Base-by-base conservation (phyloP, 2,797 vertebrate genomes). In the Tolypeutes matacus region DNA sequence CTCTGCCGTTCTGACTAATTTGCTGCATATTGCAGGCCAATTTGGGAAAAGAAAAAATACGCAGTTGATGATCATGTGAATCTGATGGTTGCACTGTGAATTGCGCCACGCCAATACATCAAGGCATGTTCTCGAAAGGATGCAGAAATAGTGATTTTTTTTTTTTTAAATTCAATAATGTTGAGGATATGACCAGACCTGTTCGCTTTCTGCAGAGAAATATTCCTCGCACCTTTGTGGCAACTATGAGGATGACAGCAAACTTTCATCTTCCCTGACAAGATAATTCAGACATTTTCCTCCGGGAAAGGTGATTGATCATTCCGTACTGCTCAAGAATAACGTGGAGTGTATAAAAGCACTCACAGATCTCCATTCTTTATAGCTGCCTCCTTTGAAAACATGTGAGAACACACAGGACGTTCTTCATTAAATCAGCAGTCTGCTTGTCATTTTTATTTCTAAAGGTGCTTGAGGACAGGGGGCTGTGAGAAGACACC, bases 231-330 rank as follows among this genome's bases (percentile, higher is more conserved):
- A 95, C 80, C 34, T 95, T 77, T 89, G 95, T 90, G n/a, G 80
- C 88, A 42, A 88, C 53, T 77, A 65, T 36, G 93, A 95, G 89
- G 62, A 97, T 46, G 49, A 69, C 92, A 94, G 56, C 34, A 86
- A 97, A 70, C 39, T 94, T 89, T 86, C 65, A 39, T 25, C 86
- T 82, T 58, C n/a, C 73, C 53, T 92, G 64, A 94, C 96, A 56
- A 29, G 39, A 94, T 70, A 96, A 77, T 94, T 76, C 83, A 73
- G 95, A 49, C 4, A 10, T 62, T 90, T 92, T 93, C 46, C 12
- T 53, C 86, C 1, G 80, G 93, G 93, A 95, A 82, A 93, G 27
- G 49, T 27, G 31, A 96, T 56, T 85, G 78, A 86, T 94, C 58
- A 62, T 92, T 36, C 2, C 7, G 62, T 12, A 91, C 31, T 56